Percentiles rank a stretch among this genome's conserved stretches.
These are phyloP conservation scores for Caiman crocodilus DNA, from an alignment of 2,797 vertebrate genomes.

Conservation along the genomic window DNA sequence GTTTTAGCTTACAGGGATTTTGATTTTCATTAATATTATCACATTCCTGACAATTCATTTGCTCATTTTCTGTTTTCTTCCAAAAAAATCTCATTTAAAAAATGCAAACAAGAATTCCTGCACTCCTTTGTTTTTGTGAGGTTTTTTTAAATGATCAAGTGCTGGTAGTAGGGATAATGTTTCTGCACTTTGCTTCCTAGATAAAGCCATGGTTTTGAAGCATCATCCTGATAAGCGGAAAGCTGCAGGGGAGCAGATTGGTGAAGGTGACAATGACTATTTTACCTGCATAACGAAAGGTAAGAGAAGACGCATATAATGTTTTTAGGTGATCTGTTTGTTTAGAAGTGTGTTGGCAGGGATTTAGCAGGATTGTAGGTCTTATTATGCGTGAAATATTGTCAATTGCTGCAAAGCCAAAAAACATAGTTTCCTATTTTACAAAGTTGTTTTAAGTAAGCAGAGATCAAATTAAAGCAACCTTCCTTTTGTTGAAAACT, in stretches of 20 bases:
- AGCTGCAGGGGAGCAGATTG: slow-evolving; percentile 97
- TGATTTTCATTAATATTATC: neutral
- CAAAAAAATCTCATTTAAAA: neutral
- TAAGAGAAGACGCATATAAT: slow-evolving; percentile 53
- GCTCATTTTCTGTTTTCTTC: neutral
- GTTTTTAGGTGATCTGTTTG: neutral
- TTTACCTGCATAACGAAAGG: slow-evolving; percentile 90
- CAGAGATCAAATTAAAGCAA: neutral
- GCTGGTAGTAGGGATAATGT: neutral
- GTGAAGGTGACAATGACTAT: slow-evolving; percentile 97
- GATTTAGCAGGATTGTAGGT: neutral
- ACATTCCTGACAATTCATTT: neutral
- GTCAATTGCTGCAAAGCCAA: neutral
- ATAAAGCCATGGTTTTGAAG: slow-evolving; percentile 98
- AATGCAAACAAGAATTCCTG: neutral
- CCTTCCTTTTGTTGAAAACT: neutral
- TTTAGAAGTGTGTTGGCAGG: neutral
- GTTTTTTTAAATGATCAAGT: neutral
- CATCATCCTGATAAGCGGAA: slow-evolving; percentile 99
- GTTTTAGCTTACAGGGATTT: neutral
- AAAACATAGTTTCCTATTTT: neutral
- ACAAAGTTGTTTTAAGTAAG: neutral
- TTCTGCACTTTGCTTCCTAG: slow-evolving; percentile 78
- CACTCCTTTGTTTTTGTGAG: neutral
- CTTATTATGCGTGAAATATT: neutral